Evolutionary conservation across 2,797 vertebrate species (phyloP).

Genomic region (Mormyrus proboscirostris): DNA sequence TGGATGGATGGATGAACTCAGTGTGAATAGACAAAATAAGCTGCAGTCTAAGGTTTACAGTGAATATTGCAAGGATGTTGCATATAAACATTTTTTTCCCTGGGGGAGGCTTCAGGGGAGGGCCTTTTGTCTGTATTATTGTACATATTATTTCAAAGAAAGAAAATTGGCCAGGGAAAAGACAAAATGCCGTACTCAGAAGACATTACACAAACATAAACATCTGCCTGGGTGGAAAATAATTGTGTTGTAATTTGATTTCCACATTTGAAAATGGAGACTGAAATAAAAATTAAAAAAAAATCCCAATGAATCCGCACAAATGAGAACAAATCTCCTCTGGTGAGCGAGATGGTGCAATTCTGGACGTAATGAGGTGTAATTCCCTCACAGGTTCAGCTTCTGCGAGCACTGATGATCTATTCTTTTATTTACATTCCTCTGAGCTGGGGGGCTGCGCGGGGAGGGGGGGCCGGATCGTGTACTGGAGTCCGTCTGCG

Average conservation of each 20-base stretch:
- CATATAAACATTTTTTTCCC: neutral
- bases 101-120: neutral
- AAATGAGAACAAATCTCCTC: slow-evolving; percentile 99
- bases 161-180: neutral
- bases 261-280: slow-evolving; percentile 98
- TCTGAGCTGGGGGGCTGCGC: neutral
- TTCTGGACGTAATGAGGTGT: slow-evolving; percentile 80
- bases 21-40: neutral
- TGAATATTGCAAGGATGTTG: neutral
- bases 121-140: neutral
- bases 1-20: neutral
- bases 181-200: neutral
- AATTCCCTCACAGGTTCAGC: slow-evolving; percentile 44
- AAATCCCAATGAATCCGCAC: slow-evolving; percentile 99
- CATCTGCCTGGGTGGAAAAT: slow-evolving; percentile 86
- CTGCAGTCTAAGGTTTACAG: neutral
- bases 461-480: slow-evolving; percentile 33
- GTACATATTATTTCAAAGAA: neutral
- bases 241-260: slow-evolving; percentile 98
- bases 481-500: slow-evolving; percentile 43
- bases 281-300: slow-evolving; percentile 86
- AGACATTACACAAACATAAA: slow-evolving; percentile 58
- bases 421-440: neutral
- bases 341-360: slow-evolving; percentile 89
- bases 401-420: slow-evolving; percentile 17